Percentiles rank a stretch among this genome's conserved stretches.
These are phyloP conservation scores for Archips crataeganus DNA, from an alignment of 2,888 invertebrate species.

Conservation along the genomic window DNA sequence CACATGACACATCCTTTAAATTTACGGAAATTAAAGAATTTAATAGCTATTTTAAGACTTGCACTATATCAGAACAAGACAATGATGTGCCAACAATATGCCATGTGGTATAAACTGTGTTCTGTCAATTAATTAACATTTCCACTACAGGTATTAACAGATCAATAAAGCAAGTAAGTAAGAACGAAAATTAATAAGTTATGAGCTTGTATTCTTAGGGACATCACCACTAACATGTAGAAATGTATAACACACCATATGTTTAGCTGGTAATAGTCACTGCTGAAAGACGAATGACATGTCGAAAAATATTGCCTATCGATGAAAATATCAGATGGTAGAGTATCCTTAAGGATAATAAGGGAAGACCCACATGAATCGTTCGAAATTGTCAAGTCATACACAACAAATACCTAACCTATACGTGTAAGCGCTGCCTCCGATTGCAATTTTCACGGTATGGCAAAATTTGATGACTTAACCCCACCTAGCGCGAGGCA, in stretches of 20 bases:
- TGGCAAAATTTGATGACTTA: constrained; percentile 60
- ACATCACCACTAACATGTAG: constrained; percentile 22
- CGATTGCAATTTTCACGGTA: constrained; percentile 37
- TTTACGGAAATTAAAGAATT: neutral
- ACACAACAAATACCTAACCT: constrained; percentile 43
- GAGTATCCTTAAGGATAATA: neutral
- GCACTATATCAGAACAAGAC: neutral
- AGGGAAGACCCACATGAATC: constrained; percentile 1
- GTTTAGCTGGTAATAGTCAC: constrained; percentile 17
- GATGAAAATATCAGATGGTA: neutral
- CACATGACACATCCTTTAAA: neutral
- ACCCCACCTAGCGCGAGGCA: constrained; percentile 73
- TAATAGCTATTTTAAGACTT: neutral
- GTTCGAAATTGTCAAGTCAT: constrained; percentile 47
- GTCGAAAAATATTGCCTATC: constrained; percentile 5
- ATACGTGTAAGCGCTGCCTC: constrained; percentile 42
- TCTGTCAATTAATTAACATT: constrained; percentile 10
- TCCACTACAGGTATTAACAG: constrained; percentile 8
- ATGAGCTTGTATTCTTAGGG: constrained; percentile 24
- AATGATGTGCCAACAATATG: neutral
- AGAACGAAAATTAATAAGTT: constrained; percentile 27
- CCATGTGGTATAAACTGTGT: constrained; percentile 21
- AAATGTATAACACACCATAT: constrained; percentile 39
- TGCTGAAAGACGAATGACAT: constrained; percentile 11
- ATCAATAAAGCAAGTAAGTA: constrained; percentile 31